Conservation (phyloP, 2,888 invertebrate genomes). For the Cephonodes hylas region DNA sequence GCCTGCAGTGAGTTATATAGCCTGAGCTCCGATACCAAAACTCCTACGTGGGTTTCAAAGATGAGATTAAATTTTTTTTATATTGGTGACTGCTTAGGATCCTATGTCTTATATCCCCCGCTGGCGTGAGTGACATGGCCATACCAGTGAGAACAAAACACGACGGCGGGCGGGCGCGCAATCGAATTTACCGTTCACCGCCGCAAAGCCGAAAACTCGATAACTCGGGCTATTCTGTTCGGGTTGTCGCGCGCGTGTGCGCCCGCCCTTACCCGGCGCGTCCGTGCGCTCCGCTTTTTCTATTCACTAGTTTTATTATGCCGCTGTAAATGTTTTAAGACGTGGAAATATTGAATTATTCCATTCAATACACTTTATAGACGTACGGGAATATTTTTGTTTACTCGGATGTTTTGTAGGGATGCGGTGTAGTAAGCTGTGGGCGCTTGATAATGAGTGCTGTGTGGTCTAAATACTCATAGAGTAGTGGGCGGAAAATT, state of each 20-base stretch:
- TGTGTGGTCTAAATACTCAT: too few relatives aligned
- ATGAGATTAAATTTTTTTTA: too few relatives aligned
- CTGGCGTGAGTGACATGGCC: neutral
- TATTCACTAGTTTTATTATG: constrained; percentile 6
- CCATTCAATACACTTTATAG: neutral
- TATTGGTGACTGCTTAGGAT: too few relatives aligned
- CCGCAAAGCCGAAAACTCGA: constrained; percentile 19
- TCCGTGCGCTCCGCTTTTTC: too few relatives aligned
- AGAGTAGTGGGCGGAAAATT: too few relatives aligned
- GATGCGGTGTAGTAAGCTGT: too few relatives aligned
- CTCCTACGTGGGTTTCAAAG: too few relatives aligned
- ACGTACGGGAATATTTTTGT: too few relatives aligned
- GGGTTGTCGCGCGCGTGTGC: constrained; percentile 19
- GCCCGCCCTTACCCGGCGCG: neutral
- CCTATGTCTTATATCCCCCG: neutral
- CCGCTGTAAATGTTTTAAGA: constrained; percentile 4
- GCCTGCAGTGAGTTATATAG: too few relatives aligned
- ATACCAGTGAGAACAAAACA: constrained; percentile 18
- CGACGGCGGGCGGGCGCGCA: constrained; percentile 34
- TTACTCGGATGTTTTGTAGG: too few relatives aligned
- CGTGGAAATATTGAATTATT: neutral
- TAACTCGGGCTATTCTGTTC: constrained; percentile 32
- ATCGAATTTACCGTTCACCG: constrained; percentile 44
- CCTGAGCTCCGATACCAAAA: too few relatives aligned
- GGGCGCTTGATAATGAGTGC: too few relatives aligned